A percentile compares a stretch with the other conserved stretches of the same genome.
Evolutionary conservation across 2,888 invertebrate species (phyloP).

Genomic region (Ernsta delagoae): DNA sequence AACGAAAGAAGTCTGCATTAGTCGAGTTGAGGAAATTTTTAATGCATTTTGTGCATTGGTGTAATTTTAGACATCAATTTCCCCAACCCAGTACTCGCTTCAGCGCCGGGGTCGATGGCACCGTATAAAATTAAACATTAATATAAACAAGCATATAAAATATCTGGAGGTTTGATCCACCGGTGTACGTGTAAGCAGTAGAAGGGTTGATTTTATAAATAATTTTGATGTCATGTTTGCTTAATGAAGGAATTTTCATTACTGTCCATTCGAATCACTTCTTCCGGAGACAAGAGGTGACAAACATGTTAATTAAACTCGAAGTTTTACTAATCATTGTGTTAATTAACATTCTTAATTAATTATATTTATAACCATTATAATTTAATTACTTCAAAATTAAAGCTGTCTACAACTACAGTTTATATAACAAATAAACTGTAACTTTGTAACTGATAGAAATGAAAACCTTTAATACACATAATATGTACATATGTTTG

Average conservation of each 20-base stretch:
- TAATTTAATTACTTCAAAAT: too few relatives aligned
- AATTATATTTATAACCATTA: too few relatives aligned
- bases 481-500: not conserved
- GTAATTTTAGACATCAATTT: conserved; percentile 55
- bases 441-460: too few relatives aligned
- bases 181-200: conserved; percentile 42
- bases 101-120: conserved; percentile 67
- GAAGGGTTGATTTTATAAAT: conserved; percentile 58
- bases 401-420: too few relatives aligned
- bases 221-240: conserved; percentile 43
- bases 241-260: conserved; percentile 25
- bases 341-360: too few relatives aligned
- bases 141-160: conserved; percentile 79
- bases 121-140: conserved; percentile 80
- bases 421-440: too few relatives aligned
- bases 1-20: conserved; percentile 43
- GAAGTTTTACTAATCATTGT: not conserved
- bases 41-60: conserved; percentile 50
- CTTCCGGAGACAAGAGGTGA: conserved; percentile 10
- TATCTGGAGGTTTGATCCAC: conserved; percentile 72
- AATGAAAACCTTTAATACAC: too few relatives aligned
- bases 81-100: conserved; percentile 42
- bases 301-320: conserved; percentile 27
- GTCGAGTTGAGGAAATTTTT: conserved; percentile 45
- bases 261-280: conserved; percentile 4